Conservation (phyloP, 2,797 vertebrate species). For the Morus bassanus region DNA sequence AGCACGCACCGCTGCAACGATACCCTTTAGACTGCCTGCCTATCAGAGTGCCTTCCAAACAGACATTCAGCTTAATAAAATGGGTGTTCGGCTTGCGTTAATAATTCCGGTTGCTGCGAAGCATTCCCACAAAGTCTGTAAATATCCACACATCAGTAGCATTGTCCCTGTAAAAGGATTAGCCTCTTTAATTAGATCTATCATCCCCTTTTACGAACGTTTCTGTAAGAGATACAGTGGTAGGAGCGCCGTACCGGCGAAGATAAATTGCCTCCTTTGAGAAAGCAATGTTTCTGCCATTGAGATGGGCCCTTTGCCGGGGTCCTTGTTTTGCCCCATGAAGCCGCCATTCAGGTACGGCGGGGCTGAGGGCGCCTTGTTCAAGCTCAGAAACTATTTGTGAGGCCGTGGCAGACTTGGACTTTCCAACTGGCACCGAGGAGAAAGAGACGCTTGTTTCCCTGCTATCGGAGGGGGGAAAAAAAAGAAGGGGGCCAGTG, state of each 20-base stretch:
- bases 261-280: constrained; percentile 57
- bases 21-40: not conserved
- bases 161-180: constrained; percentile 13
- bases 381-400: constrained; percentile 51
- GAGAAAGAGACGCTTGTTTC: constrained; percentile 76
- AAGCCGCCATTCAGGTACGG: constrained; percentile 65
- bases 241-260: not conserved
- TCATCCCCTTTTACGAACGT: not conserved
- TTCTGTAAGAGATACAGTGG: constrained; percentile 30
- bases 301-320: constrained; percentile 12
- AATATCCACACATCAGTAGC: not conserved
- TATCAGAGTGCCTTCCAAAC: not conserved
- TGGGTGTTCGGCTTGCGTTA: not conserved
- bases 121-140: not conserved
- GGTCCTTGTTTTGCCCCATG: constrained; percentile 20
- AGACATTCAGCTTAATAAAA: not conserved
- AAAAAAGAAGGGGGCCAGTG: constrained; percentile 39
- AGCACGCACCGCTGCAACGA: not conserved
- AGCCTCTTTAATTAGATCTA: not conserved
- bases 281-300: constrained; percentile 17
- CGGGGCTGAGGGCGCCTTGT: constrained; percentile 54
- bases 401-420: constrained; percentile 59
- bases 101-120: not conserved
- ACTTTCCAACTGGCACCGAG: constrained; percentile 68
- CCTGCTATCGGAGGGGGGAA: not conserved